phyloP scores from a whole-genome alignment of 2,797 vertebrate genomes.

The Lithobates pipiens region DNA sequence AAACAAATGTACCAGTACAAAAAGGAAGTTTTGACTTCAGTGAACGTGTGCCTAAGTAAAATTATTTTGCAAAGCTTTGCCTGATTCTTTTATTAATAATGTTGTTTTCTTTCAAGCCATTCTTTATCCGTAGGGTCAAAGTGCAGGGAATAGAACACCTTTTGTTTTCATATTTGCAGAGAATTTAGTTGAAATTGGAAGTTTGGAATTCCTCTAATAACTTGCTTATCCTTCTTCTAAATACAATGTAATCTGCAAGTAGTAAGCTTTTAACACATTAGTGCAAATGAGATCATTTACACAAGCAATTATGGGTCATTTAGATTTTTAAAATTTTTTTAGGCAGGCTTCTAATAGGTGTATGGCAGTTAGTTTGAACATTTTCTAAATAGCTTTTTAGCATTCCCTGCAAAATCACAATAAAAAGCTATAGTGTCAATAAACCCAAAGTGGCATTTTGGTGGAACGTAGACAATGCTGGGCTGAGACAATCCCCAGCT shows the following conservation, averaged over 20 bases:
- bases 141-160: conserved; percentile 48
- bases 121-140: conserved; percentile 36
- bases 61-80: background rate
- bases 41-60: background rate
- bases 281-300: conserved; percentile 57
- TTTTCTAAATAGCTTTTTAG: no score
- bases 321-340: background rate
- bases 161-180: conserved; percentile 55
- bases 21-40: background rate
- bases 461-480: no score
- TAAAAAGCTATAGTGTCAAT: no score
- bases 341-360: background rate
- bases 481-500: no score
- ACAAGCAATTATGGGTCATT: conserved; percentile 4
- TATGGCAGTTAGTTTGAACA: no score
- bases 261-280: conserved; percentile 61
- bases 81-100: conserved; percentile 13
- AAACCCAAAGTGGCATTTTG: no score
- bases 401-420: no score
- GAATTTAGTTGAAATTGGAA: conserved; percentile 44
- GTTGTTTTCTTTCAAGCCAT: conserved; percentile 6
- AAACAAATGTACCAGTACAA: background rate
- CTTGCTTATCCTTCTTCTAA: conserved; percentile 49
- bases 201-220: conserved; percentile 56
- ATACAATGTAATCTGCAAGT: conserved; percentile 45